These are phyloP conservation scores for Andrena marginata DNA, from an alignment of 2,888 invertebrate species.

Conservation along the genomic window DNA sequence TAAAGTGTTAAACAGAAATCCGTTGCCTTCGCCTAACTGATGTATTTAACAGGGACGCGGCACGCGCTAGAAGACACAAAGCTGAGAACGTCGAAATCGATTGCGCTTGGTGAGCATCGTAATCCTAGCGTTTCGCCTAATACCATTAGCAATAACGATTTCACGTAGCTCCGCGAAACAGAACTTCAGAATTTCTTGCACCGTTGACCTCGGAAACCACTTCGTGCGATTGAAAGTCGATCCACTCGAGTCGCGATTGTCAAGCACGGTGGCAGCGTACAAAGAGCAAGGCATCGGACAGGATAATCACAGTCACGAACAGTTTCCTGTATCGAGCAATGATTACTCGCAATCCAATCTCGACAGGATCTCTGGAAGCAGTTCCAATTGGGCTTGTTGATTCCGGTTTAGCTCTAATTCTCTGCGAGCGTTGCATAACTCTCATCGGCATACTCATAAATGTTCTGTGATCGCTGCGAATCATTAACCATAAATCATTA, in stretches of 20 bases:
- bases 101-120: neutral
- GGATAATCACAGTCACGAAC: slow-evolving; percentile 14
- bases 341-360: slow-evolving; percentile 24
- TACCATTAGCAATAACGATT: neutral
- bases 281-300: neutral
- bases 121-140: neutral
- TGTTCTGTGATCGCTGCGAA: slow-evolving; percentile 30
- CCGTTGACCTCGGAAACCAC: neutral
- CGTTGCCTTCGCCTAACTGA: too few relatives aligned
- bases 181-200: neutral
- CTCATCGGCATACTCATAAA: slow-evolving; percentile 67
- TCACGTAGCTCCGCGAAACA: neutral
- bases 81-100: neutral
- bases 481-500: slow-evolving; percentile 30
- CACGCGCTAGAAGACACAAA: too few relatives aligned
- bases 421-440: slow-evolving; percentile 30
- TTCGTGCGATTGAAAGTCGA: slow-evolving; percentile 3
- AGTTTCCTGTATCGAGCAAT: slow-evolving; percentile 16
- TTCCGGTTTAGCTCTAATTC: slow-evolving; percentile 56
- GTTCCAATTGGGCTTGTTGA: slow-evolving; percentile 70
- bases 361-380: slow-evolving; percentile 1
- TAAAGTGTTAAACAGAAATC: too few relatives aligned
- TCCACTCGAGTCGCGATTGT: neutral
- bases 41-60: too few relatives aligned
- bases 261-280: neutral